Evolutionary conservation across 2,113 vertebrate genomes (phyloP).

Genomic region (Camarhynchus parvulus): DNA sequence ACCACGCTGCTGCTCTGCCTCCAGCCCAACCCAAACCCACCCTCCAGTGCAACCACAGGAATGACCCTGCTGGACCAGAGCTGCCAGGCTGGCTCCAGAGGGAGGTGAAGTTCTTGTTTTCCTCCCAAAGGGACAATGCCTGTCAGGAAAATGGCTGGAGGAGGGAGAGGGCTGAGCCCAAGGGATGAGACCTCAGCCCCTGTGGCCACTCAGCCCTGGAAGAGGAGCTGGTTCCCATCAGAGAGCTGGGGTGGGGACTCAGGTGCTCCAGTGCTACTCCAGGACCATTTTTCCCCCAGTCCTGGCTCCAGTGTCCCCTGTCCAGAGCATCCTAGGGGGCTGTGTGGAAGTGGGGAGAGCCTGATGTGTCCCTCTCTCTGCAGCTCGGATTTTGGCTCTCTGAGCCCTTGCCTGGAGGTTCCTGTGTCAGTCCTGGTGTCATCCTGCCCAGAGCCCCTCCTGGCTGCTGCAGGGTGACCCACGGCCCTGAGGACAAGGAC

Average conservation of each 20-base stretch:
- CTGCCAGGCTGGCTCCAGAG: neutral
- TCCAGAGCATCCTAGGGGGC: neutral
- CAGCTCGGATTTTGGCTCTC: neutral
- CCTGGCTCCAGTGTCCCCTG: neutral
- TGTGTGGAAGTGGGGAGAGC: neutral
- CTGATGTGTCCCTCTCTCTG: neutral
- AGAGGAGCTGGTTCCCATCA: neutral
- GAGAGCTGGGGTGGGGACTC: neutral
- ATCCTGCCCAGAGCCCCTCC: neutral
- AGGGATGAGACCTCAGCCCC: neutral
- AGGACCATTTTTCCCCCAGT: neutral
- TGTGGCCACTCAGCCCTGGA: neutral
- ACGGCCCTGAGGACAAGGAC: neutral
- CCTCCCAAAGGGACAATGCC: neutral
- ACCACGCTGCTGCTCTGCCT: rapidly evolving
- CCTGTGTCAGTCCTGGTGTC: neutral
- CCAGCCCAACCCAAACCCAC: neutral
- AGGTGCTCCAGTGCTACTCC: neutral
- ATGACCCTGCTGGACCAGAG: rapidly evolving
- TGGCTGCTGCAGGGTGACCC: neutral
- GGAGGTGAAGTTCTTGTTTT: neutral
- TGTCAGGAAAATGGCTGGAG: neutral
- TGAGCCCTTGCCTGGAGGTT: neutral
- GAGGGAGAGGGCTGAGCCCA: neutral
- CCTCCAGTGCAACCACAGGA: neutral